Evolutionary conservation across 2,113 vertebrate genomes (phyloP).

Genomic region (Zeus faber): DNA sequence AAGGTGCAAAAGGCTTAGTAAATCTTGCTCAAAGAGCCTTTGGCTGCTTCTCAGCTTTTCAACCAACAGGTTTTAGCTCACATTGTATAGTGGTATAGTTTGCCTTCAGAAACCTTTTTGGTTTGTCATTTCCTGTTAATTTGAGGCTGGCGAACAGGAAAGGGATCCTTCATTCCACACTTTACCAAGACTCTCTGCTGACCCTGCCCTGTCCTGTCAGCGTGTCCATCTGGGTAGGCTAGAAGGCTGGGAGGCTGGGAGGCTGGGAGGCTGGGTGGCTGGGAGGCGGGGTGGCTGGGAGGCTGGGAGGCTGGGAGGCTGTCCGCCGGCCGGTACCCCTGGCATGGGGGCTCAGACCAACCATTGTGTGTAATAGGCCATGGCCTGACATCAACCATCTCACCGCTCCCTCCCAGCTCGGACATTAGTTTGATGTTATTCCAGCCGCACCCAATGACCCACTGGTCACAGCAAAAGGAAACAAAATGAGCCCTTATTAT

Average conservation of each 20-base stretch:
- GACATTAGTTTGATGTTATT: slow-evolving; percentile 60
- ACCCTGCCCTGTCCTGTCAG: neutral
- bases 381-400: slow-evolving; percentile 43
- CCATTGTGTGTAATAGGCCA: slow-evolving; percentile 46
- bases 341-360: slow-evolving; percentile 27
- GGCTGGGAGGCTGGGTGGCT: too few species aligned
- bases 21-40: too few species aligned
- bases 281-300: too few species aligned
- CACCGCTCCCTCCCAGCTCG: slow-evolving; percentile 20
- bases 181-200: too few species aligned
- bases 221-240: too few species aligned
- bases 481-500: slow-evolving; percentile 27
- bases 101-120: slow-evolving; percentile 21
- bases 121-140: neutral
- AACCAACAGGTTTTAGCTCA: too few species aligned
- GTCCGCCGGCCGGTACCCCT: slow-evolving; percentile 18
- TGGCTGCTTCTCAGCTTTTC: too few species aligned
- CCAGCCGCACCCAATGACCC: slow-evolving; percentile 59
- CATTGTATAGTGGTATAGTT: too few species aligned
- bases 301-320: too few species aligned
- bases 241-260: too few species aligned
- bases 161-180: neutral
- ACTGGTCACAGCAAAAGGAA: slow-evolving; percentile 23
- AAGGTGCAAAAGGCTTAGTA: too few species aligned
- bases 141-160: slow-evolving; percentile 15